Conservation (phyloP, 1,140 invertebrate species). For the Antheraea mylitta region DNA sequence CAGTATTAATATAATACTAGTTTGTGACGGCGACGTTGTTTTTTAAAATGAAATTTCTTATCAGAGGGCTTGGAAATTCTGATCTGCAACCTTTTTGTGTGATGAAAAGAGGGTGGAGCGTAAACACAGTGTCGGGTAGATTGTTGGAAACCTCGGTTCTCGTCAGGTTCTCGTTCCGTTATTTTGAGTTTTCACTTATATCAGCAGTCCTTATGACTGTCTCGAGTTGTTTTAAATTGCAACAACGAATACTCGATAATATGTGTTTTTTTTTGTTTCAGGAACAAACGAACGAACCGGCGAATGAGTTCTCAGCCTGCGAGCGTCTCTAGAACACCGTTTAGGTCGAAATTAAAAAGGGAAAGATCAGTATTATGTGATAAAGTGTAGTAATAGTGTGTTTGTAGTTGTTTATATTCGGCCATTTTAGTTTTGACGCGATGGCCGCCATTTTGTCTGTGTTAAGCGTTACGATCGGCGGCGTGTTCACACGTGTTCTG, state of each 20-base stretch:
- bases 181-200: no score
- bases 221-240: no score
- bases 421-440: conserved; percentile 36
- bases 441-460: conserved; percentile 55
- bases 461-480: conserved; percentile 35
- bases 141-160: no score
- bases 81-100: no score
- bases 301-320: conserved; percentile 46
- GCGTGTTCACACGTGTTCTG: conserved; percentile 33
- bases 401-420: conserved; percentile 18
- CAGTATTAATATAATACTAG: not conserved
- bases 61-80: no score
- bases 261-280: conserved; percentile 38
- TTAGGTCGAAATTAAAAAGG: conserved; percentile 26
- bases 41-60: no score
- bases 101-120: no score
- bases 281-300: conserved; percentile 22
- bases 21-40: not conserved
- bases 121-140: no score
- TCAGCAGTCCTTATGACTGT: no score
- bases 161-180: no score
- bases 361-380: conserved; percentile 56
- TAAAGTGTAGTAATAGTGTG: conserved; percentile 32
- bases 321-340: conserved; percentile 29
- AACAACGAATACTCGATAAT: no score